A percentile compares a stretch with the other conserved stretches of the same genome.
Conservation (phyloP, 2,888 invertebrate species). For the Pseudococcus jackbeardsleyi region DNA sequence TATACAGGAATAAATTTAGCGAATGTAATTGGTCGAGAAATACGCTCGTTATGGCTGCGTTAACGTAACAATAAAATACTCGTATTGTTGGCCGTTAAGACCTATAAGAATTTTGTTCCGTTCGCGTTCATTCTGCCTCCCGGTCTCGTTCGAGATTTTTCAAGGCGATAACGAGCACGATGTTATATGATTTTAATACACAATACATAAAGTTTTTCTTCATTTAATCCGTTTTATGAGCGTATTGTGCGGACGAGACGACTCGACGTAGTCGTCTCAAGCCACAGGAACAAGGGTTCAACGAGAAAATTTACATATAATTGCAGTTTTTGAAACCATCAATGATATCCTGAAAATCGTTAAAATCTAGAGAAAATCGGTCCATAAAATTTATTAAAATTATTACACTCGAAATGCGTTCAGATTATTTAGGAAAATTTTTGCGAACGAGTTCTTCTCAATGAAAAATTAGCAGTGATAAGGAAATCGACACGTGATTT, state of each 20-base stretch:
- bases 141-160: neutral
- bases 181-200: constrained; percentile 1
- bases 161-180: neutral
- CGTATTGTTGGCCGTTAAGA: constrained; percentile 13
- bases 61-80: constrained; percentile 32
- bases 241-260: neutral
- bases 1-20: neutral
- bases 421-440: no score
- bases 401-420: no score
- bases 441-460: no score
- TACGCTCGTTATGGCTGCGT: constrained; percentile 26
- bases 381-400: no score
- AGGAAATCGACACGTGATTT: no score
- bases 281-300: neutral
- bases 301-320: neutral
- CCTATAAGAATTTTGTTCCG: neutral
- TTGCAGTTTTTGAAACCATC: no score
- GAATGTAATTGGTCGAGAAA: constrained; percentile 31
- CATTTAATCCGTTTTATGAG: neutral
- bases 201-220: neutral
- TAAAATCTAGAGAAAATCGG: no score
- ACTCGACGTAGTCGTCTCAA: neutral
- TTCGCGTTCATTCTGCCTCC: neutral
- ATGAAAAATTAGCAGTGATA: no score
- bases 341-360: no score